Percentiles rank a stretch among this genome's conserved stretches.
These are phyloP conservation scores for Micrasema minimum DNA, from an alignment of 1,140 invertebrate genomes.

Conservation along the genomic window DNA sequence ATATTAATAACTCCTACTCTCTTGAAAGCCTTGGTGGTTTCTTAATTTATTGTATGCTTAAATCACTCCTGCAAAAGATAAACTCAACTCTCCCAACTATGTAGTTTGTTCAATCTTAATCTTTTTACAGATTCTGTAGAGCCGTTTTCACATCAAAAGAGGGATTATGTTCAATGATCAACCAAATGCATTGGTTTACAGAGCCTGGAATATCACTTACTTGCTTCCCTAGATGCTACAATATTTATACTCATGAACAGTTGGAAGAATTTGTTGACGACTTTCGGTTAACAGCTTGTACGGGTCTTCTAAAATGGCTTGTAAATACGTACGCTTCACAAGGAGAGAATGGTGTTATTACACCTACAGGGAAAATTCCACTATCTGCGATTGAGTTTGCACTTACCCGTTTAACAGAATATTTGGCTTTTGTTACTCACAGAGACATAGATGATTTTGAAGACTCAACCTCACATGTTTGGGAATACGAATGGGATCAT, in stretches of 20 bases:
- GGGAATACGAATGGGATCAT: conserved; percentile 88
- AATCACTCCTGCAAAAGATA: too few relatives aligned
- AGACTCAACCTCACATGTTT: conserved; percentile 69
- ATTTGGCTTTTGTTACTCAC: conserved; percentile 79
- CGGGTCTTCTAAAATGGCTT: conserved; percentile 83
- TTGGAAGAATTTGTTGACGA: conserved; percentile 90
- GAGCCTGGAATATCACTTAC: conserved; percentile 83
- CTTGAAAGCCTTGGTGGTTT: too few relatives aligned
- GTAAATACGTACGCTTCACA: conserved; percentile 69
- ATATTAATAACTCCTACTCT: too few relatives aligned
- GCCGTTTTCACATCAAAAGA: conserved; percentile 92
- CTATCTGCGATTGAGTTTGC: conserved; percentile 82
- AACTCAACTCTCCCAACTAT: too few relatives aligned
- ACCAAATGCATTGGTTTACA: conserved; percentile 90
- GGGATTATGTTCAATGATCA: conserved; percentile 83
- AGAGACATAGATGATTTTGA: conserved; percentile 87
- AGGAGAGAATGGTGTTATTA: conserved; percentile 68
- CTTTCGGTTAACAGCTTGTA: conserved; percentile 88
- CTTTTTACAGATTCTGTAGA: conserved; percentile 73
- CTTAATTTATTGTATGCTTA: too few relatives aligned
- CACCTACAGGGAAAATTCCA: conserved; percentile 74
- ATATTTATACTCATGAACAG: conserved; percentile 86
- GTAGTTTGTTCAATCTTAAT: too few relatives aligned
- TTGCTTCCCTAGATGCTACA: conserved; percentile 89
- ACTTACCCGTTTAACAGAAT: conserved; percentile 79